Conservation (phyloP, 2,888 invertebrate genomes). For the Drosophila peninsularis region DNA sequence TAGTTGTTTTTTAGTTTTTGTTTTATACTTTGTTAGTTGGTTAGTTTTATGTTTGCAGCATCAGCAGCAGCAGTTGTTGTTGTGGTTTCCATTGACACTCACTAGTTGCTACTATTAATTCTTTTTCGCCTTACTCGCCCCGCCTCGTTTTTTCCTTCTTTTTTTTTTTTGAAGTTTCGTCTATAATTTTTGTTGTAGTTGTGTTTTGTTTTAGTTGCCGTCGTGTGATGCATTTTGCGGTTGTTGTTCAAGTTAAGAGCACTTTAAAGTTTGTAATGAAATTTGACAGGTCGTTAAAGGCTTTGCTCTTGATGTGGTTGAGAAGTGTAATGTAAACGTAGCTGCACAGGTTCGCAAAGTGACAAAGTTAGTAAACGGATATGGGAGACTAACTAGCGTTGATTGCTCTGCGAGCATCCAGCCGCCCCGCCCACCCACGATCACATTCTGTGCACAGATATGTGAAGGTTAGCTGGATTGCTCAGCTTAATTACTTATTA, state of each 20-base stretch:
- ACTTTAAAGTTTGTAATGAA: constrained; percentile 70
- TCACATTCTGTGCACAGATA: background rate
- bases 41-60: constrained; percentile 68
- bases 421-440: background rate
- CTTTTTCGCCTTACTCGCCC: constrained; percentile 35
- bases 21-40: constrained; percentile 76
- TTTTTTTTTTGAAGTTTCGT: background rate
- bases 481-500: too few relatives aligned
- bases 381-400: background rate
- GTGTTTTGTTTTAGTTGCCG: constrained; percentile 27
- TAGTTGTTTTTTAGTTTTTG: constrained; percentile 59
- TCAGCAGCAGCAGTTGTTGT: constrained; percentile 52
- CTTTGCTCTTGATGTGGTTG: constrained; percentile 52
- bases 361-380: constrained; percentile 9
- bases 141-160: too few relatives aligned
- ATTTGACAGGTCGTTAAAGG: constrained; percentile 59
- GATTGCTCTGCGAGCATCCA: background rate
- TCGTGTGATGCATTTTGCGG: constrained; percentile 59
- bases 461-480: too few relatives aligned
- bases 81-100: constrained; percentile 72
- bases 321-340: constrained; percentile 29
- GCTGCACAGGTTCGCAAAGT: background rate
- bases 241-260: constrained; percentile 47
- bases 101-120: constrained; percentile 79
- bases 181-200: constrained; percentile 15